Base-by-base conservation (phyloP, 2,113 vertebrate genomes). In the Microcebus lehilahytsara region DNA sequence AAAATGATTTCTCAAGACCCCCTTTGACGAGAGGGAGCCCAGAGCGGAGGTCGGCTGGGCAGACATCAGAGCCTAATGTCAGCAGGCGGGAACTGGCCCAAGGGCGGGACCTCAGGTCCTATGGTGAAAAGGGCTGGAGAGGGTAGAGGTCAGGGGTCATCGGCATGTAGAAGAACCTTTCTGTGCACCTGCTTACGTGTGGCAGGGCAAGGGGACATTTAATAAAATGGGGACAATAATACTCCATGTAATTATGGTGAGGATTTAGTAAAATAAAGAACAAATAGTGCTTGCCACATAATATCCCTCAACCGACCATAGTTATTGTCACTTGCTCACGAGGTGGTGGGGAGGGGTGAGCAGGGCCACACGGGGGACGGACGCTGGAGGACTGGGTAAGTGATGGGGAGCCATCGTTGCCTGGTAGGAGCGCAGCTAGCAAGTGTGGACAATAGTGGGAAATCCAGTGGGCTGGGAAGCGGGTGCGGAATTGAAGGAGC, bases 21-120 rank as follows among this genome's bases (percentile, higher is more conserved):
- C 23, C 72, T 88, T 14, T 62, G 49, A 37, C 22, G 8, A n/a
- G 83, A 86, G 64, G 40, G 16, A 80, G 58, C 72, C 9, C n/a
- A 13, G 56, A 95, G 74, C 77, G 71, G 77, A 78, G 62, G 51
- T 34, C 72, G 89, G 71, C 10, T 64, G 72, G 85, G 53, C 46
- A 72, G 87, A 91, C 93, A n/a, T 7, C 6, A 11, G 46, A 27
- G 46, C 58, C 81, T 37, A 9, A 27, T 11, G 16, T 14, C 46
- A 74, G 34, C 20, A 46, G 80, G 60, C 0, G 1, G 37, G 46
- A 27, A 72, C 19, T 32, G 67, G 85, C 62, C 60, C 6, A 19
- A 42, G 25, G 14, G 5, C 11, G 1, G 4, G n/a, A 51, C 34
- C 56, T 49, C 64, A 53, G 20, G 9, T 30, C 9, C 17, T 27